Evolutionary conservation across 2,113 vertebrate genomes (phyloP), one percentile per base, ranked within the genome.

Genomic region (Sarotherodon lohbergeri): DNA sequence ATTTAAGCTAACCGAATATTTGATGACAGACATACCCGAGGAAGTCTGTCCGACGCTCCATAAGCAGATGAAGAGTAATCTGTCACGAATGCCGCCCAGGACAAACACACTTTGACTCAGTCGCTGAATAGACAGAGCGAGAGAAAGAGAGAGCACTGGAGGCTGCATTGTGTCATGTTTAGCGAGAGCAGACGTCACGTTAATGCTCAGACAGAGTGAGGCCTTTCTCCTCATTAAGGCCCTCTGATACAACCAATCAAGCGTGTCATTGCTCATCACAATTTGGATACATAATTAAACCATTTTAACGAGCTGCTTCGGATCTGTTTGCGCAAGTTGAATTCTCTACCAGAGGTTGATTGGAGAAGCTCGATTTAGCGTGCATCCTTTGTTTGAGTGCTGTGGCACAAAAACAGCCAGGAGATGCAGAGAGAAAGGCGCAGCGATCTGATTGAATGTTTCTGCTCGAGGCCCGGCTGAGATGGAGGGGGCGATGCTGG

Each of bases 261-360:
- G 92, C 95, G 19, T 95, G 93, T 95, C 92, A 96, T 96, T 95
- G 93, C 91, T 93, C 94, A 93, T 94, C 92, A 91, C 92, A 94
- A 95, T 93, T 92, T 88, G n/a, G 86, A 84, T 82, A 78, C 88
- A 59, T 86, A 94, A 92, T 95, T 94, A 90, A 94, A 93, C 66
- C 46, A 34, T 93, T 93, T 94, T 93, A 95, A 95, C 79, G 85
- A 94, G 93, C 88, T 57, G 83, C 71, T 83, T 85, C 50, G 22
- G 55, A 57, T 89, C 48, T 12, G 19, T 24, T 84, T 46, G 22
- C 24, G 68, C 83, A 32, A 63, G 87, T 81, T 48, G 46, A 79
- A 78, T 61, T 85, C 63, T 81, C 68, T 27, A 27, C 50, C 48
- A 50, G 81, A 16, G 80, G 73, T 85, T 63, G 78, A 85, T 76